A percentile compares a stretch with the other conserved stretches of the same genome.
These are phyloP conservation scores for Saxidomus purpurata DNA, from an alignment of 1,140 invertebrate genomes.

Conservation along the genomic window DNA sequence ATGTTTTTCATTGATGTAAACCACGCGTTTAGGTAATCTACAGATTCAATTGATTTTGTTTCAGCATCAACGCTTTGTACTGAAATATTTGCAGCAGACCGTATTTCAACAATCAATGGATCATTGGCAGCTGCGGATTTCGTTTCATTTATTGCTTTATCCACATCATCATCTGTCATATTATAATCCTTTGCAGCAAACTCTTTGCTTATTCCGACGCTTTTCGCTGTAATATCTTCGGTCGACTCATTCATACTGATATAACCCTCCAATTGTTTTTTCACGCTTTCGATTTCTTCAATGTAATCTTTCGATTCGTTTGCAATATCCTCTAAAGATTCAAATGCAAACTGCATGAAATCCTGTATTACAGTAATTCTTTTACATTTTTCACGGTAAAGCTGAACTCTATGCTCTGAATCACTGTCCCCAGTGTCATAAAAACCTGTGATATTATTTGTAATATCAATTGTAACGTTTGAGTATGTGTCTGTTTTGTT, in stretches of 20 bases:
- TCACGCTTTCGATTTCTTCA: neutral
- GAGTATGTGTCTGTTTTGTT: neutral
- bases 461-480: slow-evolving; percentile 31
- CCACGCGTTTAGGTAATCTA: too few species aligned
- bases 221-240: neutral
- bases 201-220: neutral
- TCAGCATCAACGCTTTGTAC: too few species aligned
- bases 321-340: too few species aligned
- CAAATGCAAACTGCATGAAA: neutral
- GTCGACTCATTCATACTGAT: neutral
- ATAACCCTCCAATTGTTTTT: neutral
- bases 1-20: too few species aligned
- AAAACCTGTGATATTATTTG: slow-evolving; percentile 15
- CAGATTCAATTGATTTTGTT: too few species aligned
- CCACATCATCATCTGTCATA: slow-evolving; percentile 1
- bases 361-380: slow-evolving; percentile 5
- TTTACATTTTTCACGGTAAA: slow-evolving; percentile 51
- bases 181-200: slow-evolving; percentile 31
- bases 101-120: slow-evolving; percentile 30
- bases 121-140: neutral
- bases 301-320: slow-evolving; percentile 1
- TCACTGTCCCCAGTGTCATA: neutral
- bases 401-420: slow-evolving; percentile 4
- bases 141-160: neutral
- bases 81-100: too few species aligned